These are phyloP conservation scores for Chionis minor DNA, from an alignment of 2,113 vertebrate species.

Conservation along the genomic window DNA sequence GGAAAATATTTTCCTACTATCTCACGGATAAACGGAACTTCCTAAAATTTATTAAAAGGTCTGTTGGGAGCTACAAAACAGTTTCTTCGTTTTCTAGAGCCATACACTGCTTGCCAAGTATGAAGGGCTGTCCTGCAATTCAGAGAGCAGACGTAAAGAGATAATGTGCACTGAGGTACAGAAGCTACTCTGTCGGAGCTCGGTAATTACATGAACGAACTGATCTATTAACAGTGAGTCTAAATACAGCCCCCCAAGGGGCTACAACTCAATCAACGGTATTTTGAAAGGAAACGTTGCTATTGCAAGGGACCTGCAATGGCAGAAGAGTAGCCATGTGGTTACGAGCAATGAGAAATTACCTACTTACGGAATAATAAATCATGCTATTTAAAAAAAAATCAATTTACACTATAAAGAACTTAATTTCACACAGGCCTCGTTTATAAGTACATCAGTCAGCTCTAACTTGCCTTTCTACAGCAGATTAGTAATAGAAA, in stretches of 20 bases:
- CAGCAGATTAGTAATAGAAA: not conserved
- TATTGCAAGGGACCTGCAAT: not conserved
- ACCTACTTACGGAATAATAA: not conserved
- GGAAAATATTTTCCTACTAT: conserved; percentile 22
- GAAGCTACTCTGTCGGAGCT: not conserved
- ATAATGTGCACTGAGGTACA: not conserved
- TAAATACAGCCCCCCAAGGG: conserved; percentile 45
- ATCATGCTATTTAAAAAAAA: not conserved
- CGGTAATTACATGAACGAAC: not conserved
- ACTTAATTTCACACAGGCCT: not conserved
- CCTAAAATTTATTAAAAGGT: not conserved
- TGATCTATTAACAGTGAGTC: conserved; percentile 27
- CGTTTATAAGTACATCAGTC: not conserved
- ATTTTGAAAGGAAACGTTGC: not conserved
- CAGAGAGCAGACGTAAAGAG: not conserved
- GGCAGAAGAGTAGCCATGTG: not conserved
- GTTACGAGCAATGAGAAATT: conserved; percentile 4
- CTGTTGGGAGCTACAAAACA: not conserved
- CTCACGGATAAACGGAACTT: not conserved
- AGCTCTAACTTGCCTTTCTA: not conserved
- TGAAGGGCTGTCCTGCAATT: not conserved
- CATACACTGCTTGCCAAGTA: not conserved
- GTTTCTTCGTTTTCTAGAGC: not conserved
- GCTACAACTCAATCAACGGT: not conserved
- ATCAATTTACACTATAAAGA: not conserved